phyloP scores from a whole-genome alignment of 1,140 invertebrate species.

The Dendrolimus punctatus region DNA sequence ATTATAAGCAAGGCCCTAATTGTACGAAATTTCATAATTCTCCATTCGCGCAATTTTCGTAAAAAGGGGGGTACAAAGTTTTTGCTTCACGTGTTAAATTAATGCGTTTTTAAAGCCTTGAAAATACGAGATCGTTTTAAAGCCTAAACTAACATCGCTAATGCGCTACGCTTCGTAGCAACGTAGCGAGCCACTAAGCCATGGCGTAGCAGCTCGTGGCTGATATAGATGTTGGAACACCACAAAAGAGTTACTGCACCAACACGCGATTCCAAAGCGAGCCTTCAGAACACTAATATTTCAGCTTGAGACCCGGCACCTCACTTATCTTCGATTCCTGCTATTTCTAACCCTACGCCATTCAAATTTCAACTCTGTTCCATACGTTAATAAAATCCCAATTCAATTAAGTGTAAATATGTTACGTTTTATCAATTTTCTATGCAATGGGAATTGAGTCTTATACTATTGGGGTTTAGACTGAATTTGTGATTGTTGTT shows the following conservation, averaged over 20 bases:
- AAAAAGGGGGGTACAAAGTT: too few species aligned
- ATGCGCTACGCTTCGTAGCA: slow-evolving; percentile 4
- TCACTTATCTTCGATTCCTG: slow-evolving; percentile 50
- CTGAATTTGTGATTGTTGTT: slow-evolving; percentile 15
- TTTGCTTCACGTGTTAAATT: slow-evolving; percentile 1
- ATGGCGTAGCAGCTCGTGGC: slow-evolving; percentile 10
- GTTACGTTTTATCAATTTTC: slow-evolving; percentile 21
- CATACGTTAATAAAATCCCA: not conserved
- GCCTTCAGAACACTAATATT: slow-evolving; percentile 57
- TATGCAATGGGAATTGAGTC: slow-evolving; percentile 17
- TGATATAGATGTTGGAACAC: slow-evolving; percentile 17
- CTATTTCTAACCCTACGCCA: slow-evolving; percentile 11
- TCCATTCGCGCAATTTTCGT: too few species aligned
- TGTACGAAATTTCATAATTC: too few species aligned
- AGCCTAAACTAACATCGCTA: too few species aligned
- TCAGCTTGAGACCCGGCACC: slow-evolving; percentile 34
- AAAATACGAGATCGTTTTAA: too few species aligned
- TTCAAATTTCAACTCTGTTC: slow-evolving; percentile 18
- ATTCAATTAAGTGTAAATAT: too few species aligned
- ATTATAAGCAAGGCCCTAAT: too few species aligned
- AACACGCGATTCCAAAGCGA: slow-evolving; percentile 36
- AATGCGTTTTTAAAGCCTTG: not conserved
- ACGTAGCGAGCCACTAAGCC: slow-evolving; percentile 3
- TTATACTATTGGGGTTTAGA: slow-evolving; percentile 18
- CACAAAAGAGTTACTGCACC: slow-evolving; percentile 27